A percentile compares a stretch with the other conserved stretches of the same genome.
Conservation (phyloP, 2,888 invertebrate genomes). For the Tyria jacobaeae region DNA sequence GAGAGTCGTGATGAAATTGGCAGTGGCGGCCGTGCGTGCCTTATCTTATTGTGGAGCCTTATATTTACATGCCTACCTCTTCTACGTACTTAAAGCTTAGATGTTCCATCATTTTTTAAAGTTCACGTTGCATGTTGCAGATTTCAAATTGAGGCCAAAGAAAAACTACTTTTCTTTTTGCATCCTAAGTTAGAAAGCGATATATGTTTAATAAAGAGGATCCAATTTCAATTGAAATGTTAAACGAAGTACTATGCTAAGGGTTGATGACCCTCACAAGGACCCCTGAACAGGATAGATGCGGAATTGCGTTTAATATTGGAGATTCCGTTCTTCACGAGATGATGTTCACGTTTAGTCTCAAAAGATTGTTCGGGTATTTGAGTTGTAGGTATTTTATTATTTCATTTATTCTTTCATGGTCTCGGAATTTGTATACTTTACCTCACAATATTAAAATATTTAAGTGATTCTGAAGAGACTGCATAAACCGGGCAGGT, state of each 20-base stretch:
- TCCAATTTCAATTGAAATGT: conserved; percentile 59
- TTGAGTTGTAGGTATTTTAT: conserved; percentile 31
- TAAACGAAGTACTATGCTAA: conserved; percentile 41
- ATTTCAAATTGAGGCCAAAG: not conserved
- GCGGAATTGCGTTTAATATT: conserved; percentile 51
- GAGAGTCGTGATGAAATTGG: conserved; percentile 72
- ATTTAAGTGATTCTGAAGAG: not conserved
- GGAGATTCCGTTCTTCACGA: conserved; percentile 39
- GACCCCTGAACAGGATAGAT: conserved; percentile 28
- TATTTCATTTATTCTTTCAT: conserved; percentile 19
- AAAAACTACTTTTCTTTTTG: not conserved
- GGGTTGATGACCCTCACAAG: conserved; percentile 34
- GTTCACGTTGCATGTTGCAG: not conserved
- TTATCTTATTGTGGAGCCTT: conserved; percentile 73
- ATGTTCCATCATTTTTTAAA: conserved; percentile 27
- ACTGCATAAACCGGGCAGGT: too few species aligned
- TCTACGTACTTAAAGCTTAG: conserved; percentile 46
- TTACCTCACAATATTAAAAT: not conserved
- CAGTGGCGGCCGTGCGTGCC: conserved; percentile 77
- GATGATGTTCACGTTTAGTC: conserved; percentile 37
- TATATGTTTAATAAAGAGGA: conserved; percentile 55
- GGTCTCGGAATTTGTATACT: not conserved
- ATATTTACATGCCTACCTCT: conserved; percentile 57
- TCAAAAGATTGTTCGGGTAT: conserved; percentile 31
- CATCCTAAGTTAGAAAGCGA: conserved; percentile 27